phyloP scores from a whole-genome alignment of 2,888 invertebrate genomes.

The Apamea epomidion region DNA sequence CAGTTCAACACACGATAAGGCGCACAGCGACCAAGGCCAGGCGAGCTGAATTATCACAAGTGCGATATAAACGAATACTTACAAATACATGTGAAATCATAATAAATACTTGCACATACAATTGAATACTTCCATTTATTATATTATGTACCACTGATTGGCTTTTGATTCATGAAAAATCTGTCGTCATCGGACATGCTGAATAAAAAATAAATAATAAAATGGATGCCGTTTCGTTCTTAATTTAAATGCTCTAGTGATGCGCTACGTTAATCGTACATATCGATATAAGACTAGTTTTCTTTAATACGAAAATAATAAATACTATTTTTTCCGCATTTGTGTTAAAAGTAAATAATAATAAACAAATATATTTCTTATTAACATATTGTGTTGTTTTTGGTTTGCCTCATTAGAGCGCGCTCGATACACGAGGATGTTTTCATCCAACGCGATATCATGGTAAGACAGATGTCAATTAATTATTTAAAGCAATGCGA shows the following conservation, averaged over 20 bases:
- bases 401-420: conserved; percentile 39
- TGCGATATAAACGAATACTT: conserved; percentile 64
- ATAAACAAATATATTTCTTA: not conserved
- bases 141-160: conserved; percentile 18
- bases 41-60: conserved; percentile 75
- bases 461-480: conserved; percentile 46
- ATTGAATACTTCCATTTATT: conserved; percentile 12
- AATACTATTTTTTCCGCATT: not conserved
- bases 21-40: conserved; percentile 85
- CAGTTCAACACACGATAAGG: conserved; percentile 90
- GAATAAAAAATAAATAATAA: conserved; percentile 19
- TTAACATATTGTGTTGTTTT: conserved; percentile 24
- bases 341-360: not conserved
- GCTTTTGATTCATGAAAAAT: conserved; percentile 11
- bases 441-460: conserved; percentile 42
- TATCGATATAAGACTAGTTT: conserved; percentile 4
- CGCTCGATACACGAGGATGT: conserved; percentile 35
- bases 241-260: conserved; percentile 23
- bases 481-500: conserved; percentile 44
- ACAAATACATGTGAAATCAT: conserved; percentile 52
- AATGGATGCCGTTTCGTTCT: conserved; percentile 6
- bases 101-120: conserved; percentile 51
- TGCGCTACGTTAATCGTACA: not conserved
- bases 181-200: not conserved
- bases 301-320: not conserved